These are phyloP conservation scores for Melanotaenia parkinsoni DNA, from an alignment of 2,797 vertebrate genomes.

Conservation along the genomic window DNA sequence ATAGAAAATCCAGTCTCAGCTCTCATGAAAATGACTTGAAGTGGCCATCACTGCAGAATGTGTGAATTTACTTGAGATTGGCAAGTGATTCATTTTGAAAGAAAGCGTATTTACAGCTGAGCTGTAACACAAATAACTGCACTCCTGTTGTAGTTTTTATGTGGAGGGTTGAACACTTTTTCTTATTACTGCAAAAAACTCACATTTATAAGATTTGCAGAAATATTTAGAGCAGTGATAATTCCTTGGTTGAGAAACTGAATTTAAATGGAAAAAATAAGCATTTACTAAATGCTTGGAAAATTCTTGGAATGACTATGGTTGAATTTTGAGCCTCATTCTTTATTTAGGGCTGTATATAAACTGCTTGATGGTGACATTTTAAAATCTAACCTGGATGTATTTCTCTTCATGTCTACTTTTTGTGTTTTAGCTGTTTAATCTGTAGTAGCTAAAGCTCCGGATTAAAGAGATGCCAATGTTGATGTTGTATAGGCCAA, in stretches of 20 bases:
- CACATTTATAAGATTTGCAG: background rate
- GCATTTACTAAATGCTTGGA: background rate
- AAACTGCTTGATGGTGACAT: background rate
- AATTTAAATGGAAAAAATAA: background rate
- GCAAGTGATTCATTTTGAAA: constrained; percentile 36
- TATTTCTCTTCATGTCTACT: background rate
- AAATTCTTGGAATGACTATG: background rate
- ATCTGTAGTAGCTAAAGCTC: background rate
- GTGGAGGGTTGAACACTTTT: background rate
- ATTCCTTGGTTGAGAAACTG: background rate
- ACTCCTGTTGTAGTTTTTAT: background rate
- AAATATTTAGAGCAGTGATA: background rate
- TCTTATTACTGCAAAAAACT: constrained; percentile 1
- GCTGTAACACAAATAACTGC: constrained; percentile 27
- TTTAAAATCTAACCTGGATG: background rate
- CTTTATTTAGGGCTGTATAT: background rate
- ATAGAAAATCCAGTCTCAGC: constrained; percentile 52
- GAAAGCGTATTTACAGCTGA: constrained; percentile 27
- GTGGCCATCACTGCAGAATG: constrained; percentile 43
- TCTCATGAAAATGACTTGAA: constrained; percentile 51
- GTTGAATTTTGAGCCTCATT: no score
- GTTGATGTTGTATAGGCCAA: no score
- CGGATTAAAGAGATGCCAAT: no score
- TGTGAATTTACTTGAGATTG: constrained; percentile 47
- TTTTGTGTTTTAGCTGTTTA: background rate